Conservation (phyloP, 2,888 invertebrate genomes). For the Selenia dentaria region DNA sequence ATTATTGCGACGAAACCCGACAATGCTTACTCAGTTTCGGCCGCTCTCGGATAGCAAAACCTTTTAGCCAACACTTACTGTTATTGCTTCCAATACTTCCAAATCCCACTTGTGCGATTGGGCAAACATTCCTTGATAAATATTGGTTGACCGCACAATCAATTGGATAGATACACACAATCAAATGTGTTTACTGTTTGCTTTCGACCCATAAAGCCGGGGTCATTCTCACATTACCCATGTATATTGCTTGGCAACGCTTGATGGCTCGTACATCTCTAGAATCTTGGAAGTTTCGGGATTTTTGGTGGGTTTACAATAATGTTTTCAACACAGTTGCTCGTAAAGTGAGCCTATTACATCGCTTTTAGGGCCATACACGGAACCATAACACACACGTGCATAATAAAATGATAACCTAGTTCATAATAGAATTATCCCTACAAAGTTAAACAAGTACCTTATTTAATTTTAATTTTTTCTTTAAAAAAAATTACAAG, state of each 20-base stretch:
- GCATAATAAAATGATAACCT: too few relatives aligned
- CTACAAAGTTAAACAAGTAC: too few relatives aligned
- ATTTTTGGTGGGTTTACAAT: too few relatives aligned
- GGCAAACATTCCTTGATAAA: conserved; percentile 1
- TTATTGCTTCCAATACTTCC: conserved; percentile 3
- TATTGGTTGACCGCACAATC: conserved; percentile 8
- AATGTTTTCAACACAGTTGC: too few relatives aligned
- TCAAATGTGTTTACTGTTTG: conserved; percentile 10
- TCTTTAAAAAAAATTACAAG: too few relatives aligned
- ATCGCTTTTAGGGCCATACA: too few relatives aligned
- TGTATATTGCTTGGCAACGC: neutral
- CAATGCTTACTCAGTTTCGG: neutral
- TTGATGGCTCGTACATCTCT: too few relatives aligned
- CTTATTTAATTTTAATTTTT: too few relatives aligned
- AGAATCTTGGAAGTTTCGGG: too few relatives aligned
- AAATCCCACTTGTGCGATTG: conserved; percentile 8
- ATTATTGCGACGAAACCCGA: neutral
- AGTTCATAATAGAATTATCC: too few relatives aligned
- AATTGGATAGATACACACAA: conserved; percentile 7
- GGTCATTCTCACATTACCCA: neutral
- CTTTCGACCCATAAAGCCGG: neutral
- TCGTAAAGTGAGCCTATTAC: too few relatives aligned
- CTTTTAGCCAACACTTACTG: neutral
- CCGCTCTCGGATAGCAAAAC: neutral
- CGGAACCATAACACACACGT: too few relatives aligned